Evolutionary conservation across 2,797 vertebrate genomes (phyloP).

Genomic region (Synaphobranchus kaupii): DNA sequence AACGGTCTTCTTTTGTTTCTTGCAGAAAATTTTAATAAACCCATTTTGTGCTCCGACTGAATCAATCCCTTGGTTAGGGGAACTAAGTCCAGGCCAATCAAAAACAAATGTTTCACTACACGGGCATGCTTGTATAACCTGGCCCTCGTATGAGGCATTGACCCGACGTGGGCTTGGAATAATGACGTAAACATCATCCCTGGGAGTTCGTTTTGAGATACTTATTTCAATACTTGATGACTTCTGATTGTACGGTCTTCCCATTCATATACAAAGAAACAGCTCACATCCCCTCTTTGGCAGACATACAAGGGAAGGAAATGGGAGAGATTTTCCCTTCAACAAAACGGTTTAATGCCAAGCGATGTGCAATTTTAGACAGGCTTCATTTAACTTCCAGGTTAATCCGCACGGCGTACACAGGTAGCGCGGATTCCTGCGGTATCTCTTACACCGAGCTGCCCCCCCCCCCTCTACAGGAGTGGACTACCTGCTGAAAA

Average conservation of each 20-base stretch:
- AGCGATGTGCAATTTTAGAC: conserved; percentile 69
- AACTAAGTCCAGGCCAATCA: conserved; percentile 3
- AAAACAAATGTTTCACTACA: neutral
- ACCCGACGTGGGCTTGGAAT: neutral
- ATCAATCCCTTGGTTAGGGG: neutral
- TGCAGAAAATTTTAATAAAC: neutral
- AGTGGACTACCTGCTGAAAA: conserved; percentile 69
- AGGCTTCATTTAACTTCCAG: conserved; percentile 76
- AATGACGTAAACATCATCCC: neutral
- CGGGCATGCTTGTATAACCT: neutral
- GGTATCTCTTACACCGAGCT: conserved; percentile 64
- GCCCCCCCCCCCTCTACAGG: conserved; percentile 48
- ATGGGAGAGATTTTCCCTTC: conserved; percentile 56
- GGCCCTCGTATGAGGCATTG: neutral
- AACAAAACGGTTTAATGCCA: conserved; percentile 67
- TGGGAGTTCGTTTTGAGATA: neutral
- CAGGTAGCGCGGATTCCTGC: conserved; percentile 61
- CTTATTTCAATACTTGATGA: neutral
- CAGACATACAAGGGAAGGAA: conserved; percentile 51
- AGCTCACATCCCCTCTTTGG: conserved; percentile 56
- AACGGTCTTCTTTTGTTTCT: neutral
- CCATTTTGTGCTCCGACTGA: neutral
- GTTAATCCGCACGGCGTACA: conserved; percentile 68
- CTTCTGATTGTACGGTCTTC: neutral
- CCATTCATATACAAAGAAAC: conserved; percentile 63